Evolutionary conservation across 2,888 invertebrate genomes (phyloP).

Genomic region (Slavum lentiscoides): DNA sequence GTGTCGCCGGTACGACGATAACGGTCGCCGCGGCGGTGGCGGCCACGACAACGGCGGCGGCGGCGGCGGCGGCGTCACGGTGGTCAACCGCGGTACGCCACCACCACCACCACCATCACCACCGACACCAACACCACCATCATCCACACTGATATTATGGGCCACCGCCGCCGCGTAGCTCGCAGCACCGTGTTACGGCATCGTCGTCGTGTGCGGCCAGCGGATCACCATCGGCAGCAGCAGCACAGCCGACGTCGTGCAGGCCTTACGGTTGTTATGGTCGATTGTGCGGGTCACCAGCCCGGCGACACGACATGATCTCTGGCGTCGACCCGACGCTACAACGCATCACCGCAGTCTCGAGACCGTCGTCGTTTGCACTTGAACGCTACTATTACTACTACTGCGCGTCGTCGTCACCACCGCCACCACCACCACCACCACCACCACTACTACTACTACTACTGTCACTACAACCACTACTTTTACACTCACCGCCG

Average conservation of each 20-base stretch:
- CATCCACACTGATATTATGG: slow-evolving; percentile 48
- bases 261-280: slow-evolving; percentile 42
- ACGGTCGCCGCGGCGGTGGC: not conserved
- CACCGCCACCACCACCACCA: not conserved
- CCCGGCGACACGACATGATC: slow-evolving; percentile 52
- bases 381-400: not conserved
- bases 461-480: slow-evolving; percentile 5
- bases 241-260: slow-evolving; percentile 23
- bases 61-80: not conserved
- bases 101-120: not conserved
- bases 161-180: slow-evolving; percentile 16
- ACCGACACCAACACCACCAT: slow-evolving; percentile 34
- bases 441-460: not conserved
- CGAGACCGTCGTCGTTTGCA: slow-evolving; percentile 27
- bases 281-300: slow-evolving; percentile 52
- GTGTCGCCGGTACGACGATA: slow-evolving; percentile 63
- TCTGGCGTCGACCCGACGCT: slow-evolving; percentile 49
- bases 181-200: slow-evolving; percentile 30
- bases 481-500: slow-evolving; percentile 3
- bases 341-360: slow-evolving; percentile 36
- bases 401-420: not conserved
- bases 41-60: not conserved
- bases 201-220: slow-evolving; percentile 45
- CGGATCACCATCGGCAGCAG: slow-evolving; percentile 16
- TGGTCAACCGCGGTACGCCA: slow-evolving; percentile 40